A percentile compares a stretch with the other conserved stretches of the same genome.
phyloP scores from a whole-genome alignment of 2,888 invertebrate genomes.

The Zootermopsis nevadensis region DNA sequence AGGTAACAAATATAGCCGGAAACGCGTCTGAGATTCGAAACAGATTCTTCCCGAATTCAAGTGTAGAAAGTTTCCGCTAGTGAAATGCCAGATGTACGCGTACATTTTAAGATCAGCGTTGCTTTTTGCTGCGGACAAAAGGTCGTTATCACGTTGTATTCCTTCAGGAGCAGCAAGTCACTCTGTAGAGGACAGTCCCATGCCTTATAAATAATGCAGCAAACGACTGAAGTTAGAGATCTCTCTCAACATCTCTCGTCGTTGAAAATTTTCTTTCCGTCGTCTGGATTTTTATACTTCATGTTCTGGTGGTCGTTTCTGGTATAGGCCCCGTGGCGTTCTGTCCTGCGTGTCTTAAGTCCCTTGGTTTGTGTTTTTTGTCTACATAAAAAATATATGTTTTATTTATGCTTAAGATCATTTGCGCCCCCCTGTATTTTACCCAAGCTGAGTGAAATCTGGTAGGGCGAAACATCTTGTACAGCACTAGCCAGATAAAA shows the following conservation, averaged over 20 bases:
- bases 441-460: conserved; percentile 19
- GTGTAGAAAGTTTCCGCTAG: too few relatives aligned
- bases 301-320: background rate
- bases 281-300: conserved; percentile 26
- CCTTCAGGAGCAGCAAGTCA: background rate
- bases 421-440: background rate
- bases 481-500: conserved; percentile 2
- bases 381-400: conserved; percentile 16
- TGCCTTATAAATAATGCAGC: conserved; percentile 30
- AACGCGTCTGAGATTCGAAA: too few relatives aligned
- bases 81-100: background rate
- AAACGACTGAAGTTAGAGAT: background rate
- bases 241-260: conserved; percentile 2
- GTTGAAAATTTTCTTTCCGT: conserved; percentile 18
- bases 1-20: too few relatives aligned
- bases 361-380: background rate
- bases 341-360: background rate
- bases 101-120: background rate
- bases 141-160: background rate
- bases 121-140: background rate
- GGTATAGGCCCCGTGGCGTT: background rate
- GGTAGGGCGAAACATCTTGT: background rate
- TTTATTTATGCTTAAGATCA: conserved; percentile 23
- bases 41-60: too few relatives aligned
- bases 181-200: conserved; percentile 1